Evolutionary conservation across 2,797 vertebrate species (phyloP).

Genomic region (Sebastes kiyomatsui): DNA sequence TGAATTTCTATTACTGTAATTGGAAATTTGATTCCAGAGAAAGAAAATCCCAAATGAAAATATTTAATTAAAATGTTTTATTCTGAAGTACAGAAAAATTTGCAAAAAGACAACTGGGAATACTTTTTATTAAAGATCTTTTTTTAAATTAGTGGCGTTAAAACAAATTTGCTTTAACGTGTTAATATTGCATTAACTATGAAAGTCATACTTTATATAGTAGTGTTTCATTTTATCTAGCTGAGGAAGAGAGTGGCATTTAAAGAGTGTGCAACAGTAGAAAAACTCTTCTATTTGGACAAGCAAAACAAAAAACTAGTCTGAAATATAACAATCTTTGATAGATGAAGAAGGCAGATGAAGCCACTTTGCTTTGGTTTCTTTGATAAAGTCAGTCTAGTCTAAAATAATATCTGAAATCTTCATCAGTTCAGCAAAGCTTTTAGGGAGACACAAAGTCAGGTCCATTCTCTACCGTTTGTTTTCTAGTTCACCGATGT

Average conservation of each 20-base stretch:
- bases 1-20: constrained; percentile 1
- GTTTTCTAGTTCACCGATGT: neutral
- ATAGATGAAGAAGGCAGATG: neutral
- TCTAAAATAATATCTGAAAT: neutral
- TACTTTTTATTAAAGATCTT: too few relatives aligned
- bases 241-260: too few relatives aligned
- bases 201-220: too few relatives aligned
- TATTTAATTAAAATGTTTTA: neutral
- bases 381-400: too few relatives aligned
- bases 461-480: neutral
- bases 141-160: too few relatives aligned
- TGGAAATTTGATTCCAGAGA: neutral
- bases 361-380: neutral
- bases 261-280: neutral
- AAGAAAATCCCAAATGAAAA: neutral
- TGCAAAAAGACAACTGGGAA: too few relatives aligned
- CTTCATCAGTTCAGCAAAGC: neutral
- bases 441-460: neutral
- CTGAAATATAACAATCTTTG: neutral
- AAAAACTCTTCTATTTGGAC: neutral
- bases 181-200: too few relatives aligned
- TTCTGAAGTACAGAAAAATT: neutral
- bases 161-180: too few relatives aligned
- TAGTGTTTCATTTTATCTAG: too few relatives aligned
- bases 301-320: neutral